phyloP scores from a whole-genome alignment of 1,140 invertebrate genomes.

The Globodera ellingtonae region DNA sequence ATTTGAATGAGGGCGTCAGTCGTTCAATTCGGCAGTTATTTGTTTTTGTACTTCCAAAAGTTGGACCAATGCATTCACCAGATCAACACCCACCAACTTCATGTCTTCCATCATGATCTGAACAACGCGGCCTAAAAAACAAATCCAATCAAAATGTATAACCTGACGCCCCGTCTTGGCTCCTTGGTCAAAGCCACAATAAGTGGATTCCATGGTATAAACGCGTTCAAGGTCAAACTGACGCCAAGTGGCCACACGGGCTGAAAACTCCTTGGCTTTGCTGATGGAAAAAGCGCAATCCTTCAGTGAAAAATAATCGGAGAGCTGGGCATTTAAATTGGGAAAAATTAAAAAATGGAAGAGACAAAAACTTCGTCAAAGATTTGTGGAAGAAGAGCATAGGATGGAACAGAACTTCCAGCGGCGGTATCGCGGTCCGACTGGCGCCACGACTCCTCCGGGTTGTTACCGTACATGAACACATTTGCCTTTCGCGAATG shows the following conservation, averaged over 20 bases:
- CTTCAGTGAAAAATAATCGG: slow-evolving; percentile 75
- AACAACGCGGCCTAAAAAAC: neutral
- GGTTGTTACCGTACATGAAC: slow-evolving; percentile 84
- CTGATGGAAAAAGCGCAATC: slow-evolving; percentile 80
- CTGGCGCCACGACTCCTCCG: slow-evolving; percentile 67
- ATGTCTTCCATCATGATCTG: slow-evolving; percentile 42
- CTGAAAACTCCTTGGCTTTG: slow-evolving; percentile 79
- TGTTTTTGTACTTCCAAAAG: neutral
- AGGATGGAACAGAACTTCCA: neutral
- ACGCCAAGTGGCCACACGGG: slow-evolving; percentile 81
- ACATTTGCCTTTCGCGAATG: slow-evolving; percentile 85
- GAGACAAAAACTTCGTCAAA: slow-evolving; percentile 5
- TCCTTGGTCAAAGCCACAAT: slow-evolving; percentile 81
- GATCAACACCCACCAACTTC: slow-evolving; percentile 42
- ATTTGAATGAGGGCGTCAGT: neutral
- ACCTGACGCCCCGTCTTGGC: slow-evolving; percentile 71
- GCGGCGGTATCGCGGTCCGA: slow-evolving; percentile 56
- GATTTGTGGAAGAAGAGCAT: slow-evolving; percentile 26
- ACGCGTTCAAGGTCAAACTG: slow-evolving; percentile 76
- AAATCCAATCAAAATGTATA: neutral
- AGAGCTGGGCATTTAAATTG: slow-evolving; percentile 71
- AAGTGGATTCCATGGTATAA: slow-evolving; percentile 86
- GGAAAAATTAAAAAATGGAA: slow-evolving; percentile 65
- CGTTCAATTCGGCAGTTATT: neutral
- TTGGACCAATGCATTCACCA: slow-evolving; percentile 24